These are phyloP conservation scores for Heteromormyrus szaboi DNA, from an alignment of 2,797 vertebrate genomes.

Conservation along the genomic window DNA sequence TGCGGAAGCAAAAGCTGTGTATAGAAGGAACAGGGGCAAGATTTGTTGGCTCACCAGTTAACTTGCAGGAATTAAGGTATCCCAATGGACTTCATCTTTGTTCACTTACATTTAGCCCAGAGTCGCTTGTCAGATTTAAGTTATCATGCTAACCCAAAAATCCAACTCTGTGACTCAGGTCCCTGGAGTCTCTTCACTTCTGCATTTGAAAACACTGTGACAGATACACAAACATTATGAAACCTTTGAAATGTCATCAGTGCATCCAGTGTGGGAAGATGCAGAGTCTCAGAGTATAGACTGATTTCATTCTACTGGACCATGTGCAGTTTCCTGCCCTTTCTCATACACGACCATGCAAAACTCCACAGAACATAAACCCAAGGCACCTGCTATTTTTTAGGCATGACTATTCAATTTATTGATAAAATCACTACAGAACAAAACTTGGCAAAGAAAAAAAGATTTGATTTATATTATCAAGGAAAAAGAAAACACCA, in stretches of 20 bases:
- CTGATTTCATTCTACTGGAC: background rate
- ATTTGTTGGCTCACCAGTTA: background rate
- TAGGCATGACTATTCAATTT: slow-evolving; percentile 46
- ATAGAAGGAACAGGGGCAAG: background rate
- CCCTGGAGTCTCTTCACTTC: background rate
- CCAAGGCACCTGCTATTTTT: background rate
- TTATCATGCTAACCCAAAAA: background rate
- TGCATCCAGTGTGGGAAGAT: background rate
- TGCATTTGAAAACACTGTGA: background rate
- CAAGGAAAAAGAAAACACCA: slow-evolving; percentile 40
- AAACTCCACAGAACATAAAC: background rate
- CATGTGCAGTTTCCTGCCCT: background rate
- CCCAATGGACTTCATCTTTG: background rate
- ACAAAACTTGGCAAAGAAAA: slow-evolving; percentile 35
- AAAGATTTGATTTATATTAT: slow-evolving; percentile 23
- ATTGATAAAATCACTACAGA: slow-evolving; percentile 56
- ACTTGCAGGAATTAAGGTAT: background rate
- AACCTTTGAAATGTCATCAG: background rate
- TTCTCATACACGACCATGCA: background rate
- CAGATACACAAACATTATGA: background rate
- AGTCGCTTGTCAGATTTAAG: background rate
- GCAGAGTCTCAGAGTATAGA: background rate
- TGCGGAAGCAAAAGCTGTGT: background rate
- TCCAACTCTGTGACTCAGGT: background rate
- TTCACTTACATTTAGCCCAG: background rate